Base-by-base conservation (phyloP, 1,140 invertebrate genomes). In the Solen grandis region DNA sequence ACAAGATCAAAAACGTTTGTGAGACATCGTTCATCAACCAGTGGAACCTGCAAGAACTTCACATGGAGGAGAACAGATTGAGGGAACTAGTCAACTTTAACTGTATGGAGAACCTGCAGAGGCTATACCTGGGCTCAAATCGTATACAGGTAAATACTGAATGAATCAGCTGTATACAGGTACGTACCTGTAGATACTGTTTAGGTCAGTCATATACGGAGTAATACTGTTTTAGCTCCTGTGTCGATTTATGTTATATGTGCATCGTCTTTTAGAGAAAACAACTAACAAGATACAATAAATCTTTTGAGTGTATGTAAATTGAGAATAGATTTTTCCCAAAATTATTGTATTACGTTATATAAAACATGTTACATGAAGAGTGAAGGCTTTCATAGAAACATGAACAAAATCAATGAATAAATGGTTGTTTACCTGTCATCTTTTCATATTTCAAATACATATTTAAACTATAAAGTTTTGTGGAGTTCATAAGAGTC, bases 41-140 rank as follows among this genome's bases (percentile, higher is more conserved):
- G 76, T 88, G 86, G 87, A 91, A 92, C 63, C 83, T 92, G 22
- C 86, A 89, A 76, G 92, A 93, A 66, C 83, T 93, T 19, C 92
- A 93, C 72, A 63, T 93, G 65, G 92, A 93, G 84, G 92, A 93
- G 57, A 93, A 93, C 81, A 81, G 92, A 27, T 83, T 93, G 5
- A 73, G 87, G 41, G 89, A 90, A 25, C 77, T 92, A 5, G 59
- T 81, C 14, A 84, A 90, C 68, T 75, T 93, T 36, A 84, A 82
- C 29, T 84, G 83, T 65, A 72, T 92, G 33, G 87, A 90, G 63
- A 89, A 89, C 75, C 76, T 93, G 13, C 86, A 91, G 74, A 86
- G 91, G 50, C 82, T 93, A 3, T 93, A 91, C 81, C 83, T 93
- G 4, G 92, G 91, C 5, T 90, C 89, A 25, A 93, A 93, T 74